Conservation (phyloP, 2,113 vertebrate species). For the Varanus komodoensis region DNA sequence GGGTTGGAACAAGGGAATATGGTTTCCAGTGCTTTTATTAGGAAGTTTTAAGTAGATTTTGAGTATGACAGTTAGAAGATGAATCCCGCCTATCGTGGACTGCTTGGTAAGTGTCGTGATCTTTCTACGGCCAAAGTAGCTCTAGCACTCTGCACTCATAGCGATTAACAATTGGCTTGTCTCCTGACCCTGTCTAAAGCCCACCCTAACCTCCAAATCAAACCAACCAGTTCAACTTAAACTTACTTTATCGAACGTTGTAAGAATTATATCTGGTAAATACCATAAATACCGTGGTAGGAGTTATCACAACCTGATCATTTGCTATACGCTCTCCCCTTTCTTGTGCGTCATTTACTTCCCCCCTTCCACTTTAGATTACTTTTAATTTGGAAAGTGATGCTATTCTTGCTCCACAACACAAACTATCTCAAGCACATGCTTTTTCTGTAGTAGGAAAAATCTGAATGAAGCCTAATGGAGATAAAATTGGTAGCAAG, state of each 20-base stretch:
- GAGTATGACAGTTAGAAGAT: too few species aligned
- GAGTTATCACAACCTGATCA: background rate
- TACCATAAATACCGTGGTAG: background rate
- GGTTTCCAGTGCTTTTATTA: background rate
- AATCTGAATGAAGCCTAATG: background rate
- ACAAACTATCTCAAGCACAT: background rate
- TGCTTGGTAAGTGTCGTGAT: too few species aligned
- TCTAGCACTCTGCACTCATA: background rate
- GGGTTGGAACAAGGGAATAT: background rate
- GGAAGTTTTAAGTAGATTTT: background rate
- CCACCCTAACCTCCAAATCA: background rate
- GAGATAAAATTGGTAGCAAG: background rate
- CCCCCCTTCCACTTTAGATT: background rate
- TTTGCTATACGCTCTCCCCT: background rate
- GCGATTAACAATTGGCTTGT: background rate
- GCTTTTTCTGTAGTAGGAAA: background rate
- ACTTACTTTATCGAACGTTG: background rate
- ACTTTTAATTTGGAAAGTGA: background rate
- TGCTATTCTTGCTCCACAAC: background rate
- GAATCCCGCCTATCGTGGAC: too few species aligned
- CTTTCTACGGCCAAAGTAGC: too few species aligned
- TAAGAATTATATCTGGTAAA: background rate
- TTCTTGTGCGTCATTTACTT: background rate
- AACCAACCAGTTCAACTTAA: background rate
- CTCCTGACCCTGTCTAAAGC: background rate